Percentiles rank a stretch among this genome's conserved stretches.
These are phyloP conservation scores for Prosopocoilus inquinatus DNA, from an alignment of 2,888 invertebrate species.

Conservation along the genomic window DNA sequence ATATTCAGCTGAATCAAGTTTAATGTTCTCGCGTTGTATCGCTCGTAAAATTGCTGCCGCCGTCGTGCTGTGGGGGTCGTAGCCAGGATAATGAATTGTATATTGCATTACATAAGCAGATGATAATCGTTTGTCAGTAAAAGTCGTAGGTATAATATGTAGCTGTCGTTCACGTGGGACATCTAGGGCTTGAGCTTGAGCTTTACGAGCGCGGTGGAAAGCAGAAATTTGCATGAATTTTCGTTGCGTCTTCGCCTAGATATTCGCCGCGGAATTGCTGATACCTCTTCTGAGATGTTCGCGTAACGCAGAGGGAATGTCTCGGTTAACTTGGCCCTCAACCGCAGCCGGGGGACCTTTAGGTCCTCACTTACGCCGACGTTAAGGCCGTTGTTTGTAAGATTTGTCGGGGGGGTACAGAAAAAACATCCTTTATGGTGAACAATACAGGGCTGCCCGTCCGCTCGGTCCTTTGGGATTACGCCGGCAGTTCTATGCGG, in stretches of 20 bases:
- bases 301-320: constrained; percentile 34
- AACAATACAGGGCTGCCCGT: constrained; percentile 2
- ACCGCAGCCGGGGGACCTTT: constrained; percentile 23
- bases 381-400: background rate
- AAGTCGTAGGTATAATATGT: background rate
- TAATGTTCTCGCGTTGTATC: too few species aligned
- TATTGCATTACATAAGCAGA: background rate
- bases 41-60: too few species aligned
- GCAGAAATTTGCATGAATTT: constrained; percentile 33
- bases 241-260: background rate
- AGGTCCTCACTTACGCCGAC: constrained; percentile 10
- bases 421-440: constrained; percentile 12
- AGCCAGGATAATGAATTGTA: background rate
- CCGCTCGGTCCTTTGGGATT: constrained; percentile 14
- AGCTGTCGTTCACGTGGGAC: background rate
- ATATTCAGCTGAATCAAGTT: too few species aligned
- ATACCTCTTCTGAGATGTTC: constrained; percentile 36
- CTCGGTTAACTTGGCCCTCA: constrained; percentile 22
- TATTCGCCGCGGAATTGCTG: constrained; percentile 28
- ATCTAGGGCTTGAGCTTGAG: background rate
- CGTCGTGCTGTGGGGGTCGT: too few species aligned
- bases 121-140: background rate
- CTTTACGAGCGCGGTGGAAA: background rate
- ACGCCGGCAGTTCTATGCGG: constrained; percentile 15
- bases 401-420: background rate